A percentile compares a stretch with the other conserved stretches of the same genome.
phyloP scores from a whole-genome alignment of 2,888 invertebrate species.

The Drosophila borealis region DNA sequence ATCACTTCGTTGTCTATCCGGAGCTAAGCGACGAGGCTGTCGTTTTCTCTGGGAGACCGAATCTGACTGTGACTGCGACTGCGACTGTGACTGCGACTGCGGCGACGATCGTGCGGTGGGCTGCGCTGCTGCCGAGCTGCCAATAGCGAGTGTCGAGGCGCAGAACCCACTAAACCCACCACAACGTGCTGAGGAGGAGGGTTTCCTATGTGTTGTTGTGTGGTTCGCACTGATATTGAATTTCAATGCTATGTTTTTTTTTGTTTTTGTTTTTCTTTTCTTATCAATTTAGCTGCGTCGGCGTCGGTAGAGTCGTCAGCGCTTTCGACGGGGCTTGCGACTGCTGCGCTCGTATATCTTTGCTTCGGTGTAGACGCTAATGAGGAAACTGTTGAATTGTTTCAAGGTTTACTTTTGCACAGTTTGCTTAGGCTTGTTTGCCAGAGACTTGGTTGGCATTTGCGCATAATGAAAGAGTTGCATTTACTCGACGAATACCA shows the following conservation, averaged over 20 bases:
- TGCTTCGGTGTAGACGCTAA: slow-evolving; percentile 49
- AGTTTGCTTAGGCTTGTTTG: slow-evolving; percentile 75
- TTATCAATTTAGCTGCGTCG: slow-evolving; percentile 55
- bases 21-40: slow-evolving; percentile 55
- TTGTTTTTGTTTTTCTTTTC: slow-evolving; percentile 14
- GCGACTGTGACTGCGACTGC: slow-evolving; percentile 38
- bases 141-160: slow-evolving; percentile 44
- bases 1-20: slow-evolving; percentile 63
- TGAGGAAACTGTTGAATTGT: slow-evolving; percentile 78
- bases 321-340: slow-evolving; percentile 5
- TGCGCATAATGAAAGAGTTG: slow-evolving; percentile 75
- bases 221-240: slow-evolving; percentile 78
- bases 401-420: slow-evolving; percentile 72
- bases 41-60: slow-evolving; percentile 65
- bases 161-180: slow-evolving; percentile 54
- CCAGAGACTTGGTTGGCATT: slow-evolving; percentile 60
- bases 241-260: slow-evolving; percentile 63
- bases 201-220: slow-evolving; percentile 33
- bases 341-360: slow-evolving; percentile 37
- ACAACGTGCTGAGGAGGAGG: slow-evolving; percentile 51
- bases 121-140: slow-evolving; percentile 31
- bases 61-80: slow-evolving; percentile 41
- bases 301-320: slow-evolving; percentile 19
- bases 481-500: slow-evolving; percentile 56
- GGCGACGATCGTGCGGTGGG: slow-evolving; percentile 23